Percentiles rank a stretch among this genome's conserved stretches.
These are phyloP conservation scores for Rhinella marina DNA, from an alignment of 2,797 vertebrate species.

Conservation along the genomic window DNA sequence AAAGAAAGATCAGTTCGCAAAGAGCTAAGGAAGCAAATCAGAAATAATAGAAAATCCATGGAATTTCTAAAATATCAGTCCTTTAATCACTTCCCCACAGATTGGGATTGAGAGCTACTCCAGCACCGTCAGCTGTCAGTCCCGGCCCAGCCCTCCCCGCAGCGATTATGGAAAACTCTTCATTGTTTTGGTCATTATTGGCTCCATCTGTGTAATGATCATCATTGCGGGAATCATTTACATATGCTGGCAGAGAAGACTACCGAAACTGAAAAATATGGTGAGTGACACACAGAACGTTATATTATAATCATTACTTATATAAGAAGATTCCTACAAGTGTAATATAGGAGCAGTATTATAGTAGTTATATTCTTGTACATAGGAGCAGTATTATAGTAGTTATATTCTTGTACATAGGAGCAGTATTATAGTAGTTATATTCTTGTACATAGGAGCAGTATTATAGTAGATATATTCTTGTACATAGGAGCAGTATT, in stretches of 20 bases:
- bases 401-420: constrained; percentile 15
- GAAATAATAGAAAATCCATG: neutral
- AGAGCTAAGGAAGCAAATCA: neutral
- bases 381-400: neutral
- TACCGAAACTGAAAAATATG: constrained; percentile 90
- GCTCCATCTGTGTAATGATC: constrained; percentile 93
- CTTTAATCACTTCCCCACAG: constrained; percentile 68
- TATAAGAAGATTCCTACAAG: too few species aligned
- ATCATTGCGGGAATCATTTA: constrained; percentile 93
- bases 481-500: neutral
- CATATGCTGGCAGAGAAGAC: constrained; percentile 94
- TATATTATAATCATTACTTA: neutral
- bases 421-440: neutral
- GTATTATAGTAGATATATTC: constrained; percentile 18
- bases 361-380: neutral
- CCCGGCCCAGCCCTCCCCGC: constrained; percentile 83
- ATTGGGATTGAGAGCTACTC: constrained; percentile 92
- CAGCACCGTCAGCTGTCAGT: constrained; percentile 83
- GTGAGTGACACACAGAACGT: constrained; percentile 69
- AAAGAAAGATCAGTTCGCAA: neutral
- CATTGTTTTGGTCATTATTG: constrained; percentile 93
- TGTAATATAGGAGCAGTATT: neutral
- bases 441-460: neutral
- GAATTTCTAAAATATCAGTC: neutral
- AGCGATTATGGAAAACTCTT: constrained; percentile 96